Conservation (phyloP, 2,113 vertebrate genomes). For the Callopanchax toddi region DNA sequence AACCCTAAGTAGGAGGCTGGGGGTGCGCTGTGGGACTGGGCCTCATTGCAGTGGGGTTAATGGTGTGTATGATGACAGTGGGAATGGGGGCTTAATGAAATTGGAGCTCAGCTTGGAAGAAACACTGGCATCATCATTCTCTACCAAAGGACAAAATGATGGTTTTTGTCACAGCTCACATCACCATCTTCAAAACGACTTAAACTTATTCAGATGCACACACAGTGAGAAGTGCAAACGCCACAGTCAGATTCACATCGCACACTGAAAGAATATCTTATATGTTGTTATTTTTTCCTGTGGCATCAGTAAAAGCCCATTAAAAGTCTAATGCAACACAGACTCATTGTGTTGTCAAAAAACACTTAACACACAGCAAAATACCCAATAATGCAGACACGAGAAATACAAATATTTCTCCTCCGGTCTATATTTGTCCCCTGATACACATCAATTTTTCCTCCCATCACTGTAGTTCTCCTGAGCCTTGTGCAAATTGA, state of each 20-base stretch:
- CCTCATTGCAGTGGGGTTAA: conserved; percentile 50
- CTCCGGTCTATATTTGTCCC: conserved; percentile 41
- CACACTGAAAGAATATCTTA: neutral
- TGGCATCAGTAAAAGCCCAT: conserved; percentile 46
- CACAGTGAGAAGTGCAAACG: conserved; percentile 11
- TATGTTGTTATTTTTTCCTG: conserved; percentile 62
- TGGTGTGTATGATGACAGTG: conserved; percentile 50
- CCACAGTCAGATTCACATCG: conserved; percentile 17
- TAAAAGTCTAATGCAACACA: conserved; percentile 61
- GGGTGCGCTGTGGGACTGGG: neutral
- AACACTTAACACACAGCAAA: conserved; percentile 64
- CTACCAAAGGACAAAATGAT: conserved; percentile 32
- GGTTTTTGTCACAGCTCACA: conserved; percentile 37
- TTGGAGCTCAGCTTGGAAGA: conserved; percentile 31
- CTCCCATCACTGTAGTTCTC: conserved; percentile 54
- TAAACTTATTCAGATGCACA: conserved; percentile 33
- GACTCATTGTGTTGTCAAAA: conserved; percentile 43
- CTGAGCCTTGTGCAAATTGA: conserved; percentile 55
- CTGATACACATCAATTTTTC: conserved; percentile 54
- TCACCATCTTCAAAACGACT: conserved; percentile 34
- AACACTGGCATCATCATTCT: conserved; percentile 34
- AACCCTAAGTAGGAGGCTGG: conserved; percentile 1
- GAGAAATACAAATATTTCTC: conserved; percentile 65
- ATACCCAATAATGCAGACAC: conserved; percentile 37
- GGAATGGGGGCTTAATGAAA: conserved; percentile 49